Evolutionary conservation across 2,797 vertebrate genomes (phyloP).

Genomic region (Rhynchotus rufescens): DNA sequence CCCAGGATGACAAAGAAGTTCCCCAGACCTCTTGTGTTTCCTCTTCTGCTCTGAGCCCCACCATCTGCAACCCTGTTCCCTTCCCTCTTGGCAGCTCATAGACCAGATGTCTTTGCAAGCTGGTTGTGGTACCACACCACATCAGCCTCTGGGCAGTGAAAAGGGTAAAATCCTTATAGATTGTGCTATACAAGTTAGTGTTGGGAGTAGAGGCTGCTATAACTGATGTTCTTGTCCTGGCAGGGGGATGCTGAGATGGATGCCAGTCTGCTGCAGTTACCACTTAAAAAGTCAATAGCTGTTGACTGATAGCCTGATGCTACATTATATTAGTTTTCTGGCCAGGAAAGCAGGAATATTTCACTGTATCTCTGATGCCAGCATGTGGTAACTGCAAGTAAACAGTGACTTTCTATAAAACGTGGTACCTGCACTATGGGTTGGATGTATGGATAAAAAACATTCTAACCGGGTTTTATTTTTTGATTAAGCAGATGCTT

Average conservation of each 20-base stretch:
- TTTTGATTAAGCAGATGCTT: not conserved
- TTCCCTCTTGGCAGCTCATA: not conserved
- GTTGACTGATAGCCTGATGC: not conserved
- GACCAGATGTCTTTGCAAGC: not conserved
- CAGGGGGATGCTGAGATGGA: not conserved
- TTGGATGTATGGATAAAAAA: not conserved
- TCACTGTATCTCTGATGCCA: slow-evolving; percentile 11
- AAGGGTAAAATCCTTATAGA: not conserved
- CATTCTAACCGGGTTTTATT: not conserved
- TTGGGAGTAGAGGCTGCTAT: not conserved
- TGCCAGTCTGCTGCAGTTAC: not conserved
- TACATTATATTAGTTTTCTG: not conserved
- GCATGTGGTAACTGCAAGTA: slow-evolving; percentile 25
- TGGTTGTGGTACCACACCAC: not conserved
- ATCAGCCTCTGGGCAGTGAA: not conserved
- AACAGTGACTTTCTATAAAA: not conserved
- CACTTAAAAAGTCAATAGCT: not conserved
- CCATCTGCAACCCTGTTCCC: not conserved
- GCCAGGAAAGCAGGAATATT: not conserved
- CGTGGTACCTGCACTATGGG: not conserved
- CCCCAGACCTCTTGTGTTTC: not conserved
- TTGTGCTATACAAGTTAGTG: not conserved
- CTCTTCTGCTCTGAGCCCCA: not conserved
- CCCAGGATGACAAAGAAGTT: not conserved
- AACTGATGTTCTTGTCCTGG: not conserved